phyloP scores from a whole-genome alignment of 1,140 invertebrate genomes.

The Drosophila truncata region DNA sequence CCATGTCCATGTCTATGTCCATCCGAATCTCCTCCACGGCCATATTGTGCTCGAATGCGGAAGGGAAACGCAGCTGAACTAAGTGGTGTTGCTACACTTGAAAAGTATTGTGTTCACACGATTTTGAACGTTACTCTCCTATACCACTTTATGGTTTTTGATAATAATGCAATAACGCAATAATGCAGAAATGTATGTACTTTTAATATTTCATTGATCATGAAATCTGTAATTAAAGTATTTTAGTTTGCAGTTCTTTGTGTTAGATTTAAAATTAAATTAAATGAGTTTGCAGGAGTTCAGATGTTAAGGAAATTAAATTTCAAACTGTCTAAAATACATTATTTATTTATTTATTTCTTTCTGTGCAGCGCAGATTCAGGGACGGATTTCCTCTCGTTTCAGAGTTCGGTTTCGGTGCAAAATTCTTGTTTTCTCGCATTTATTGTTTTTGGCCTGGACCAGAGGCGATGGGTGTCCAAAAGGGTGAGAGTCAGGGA shows the following conservation, averaged over 20 bases:
- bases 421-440: conserved; percentile 56
- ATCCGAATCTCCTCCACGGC: conserved; percentile 40
- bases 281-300: no score
- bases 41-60: conserved; percentile 40
- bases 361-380: conserved; percentile 6
- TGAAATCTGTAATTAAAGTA: no score
- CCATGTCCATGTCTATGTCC: conserved; percentile 53
- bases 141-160: no score
- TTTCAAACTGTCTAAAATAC: no score
- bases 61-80: conserved; percentile 12
- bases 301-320: no score
- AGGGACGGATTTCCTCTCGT: conserved; percentile 46
- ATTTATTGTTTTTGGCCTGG: conserved; percentile 63
- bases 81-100: conserved; percentile 3
- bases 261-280: no score
- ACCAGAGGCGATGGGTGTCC: conserved; percentile 3
- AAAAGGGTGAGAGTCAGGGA: conserved; percentile 1
- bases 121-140: no score
- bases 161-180: no score
- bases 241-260: no score
- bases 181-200: no score
- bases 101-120: not conserved
- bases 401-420: conserved; percentile 37
- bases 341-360: not conserved
- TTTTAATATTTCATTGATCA: no score